Evolutionary conservation across 2,888 invertebrate genomes (phyloP).

Genomic region (Unio delphinus): DNA sequence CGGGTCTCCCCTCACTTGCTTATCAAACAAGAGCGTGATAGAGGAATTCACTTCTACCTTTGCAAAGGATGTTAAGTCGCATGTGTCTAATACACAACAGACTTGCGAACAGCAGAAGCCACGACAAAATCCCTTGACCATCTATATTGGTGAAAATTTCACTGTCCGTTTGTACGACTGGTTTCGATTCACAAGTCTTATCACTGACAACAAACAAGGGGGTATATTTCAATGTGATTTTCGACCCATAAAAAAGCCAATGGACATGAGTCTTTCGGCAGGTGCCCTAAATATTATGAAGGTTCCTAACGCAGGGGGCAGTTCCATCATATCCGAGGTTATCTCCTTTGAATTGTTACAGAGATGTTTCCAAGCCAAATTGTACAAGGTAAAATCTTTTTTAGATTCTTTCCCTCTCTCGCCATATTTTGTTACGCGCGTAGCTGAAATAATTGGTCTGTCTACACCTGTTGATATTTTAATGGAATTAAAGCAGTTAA

Average conservation of each 20-base stretch:
- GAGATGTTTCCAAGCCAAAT: slow-evolving; percentile 49
- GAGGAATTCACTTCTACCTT: slow-evolving; percentile 11
- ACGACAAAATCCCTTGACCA: slow-evolving; percentile 28
- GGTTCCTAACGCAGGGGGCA: slow-evolving; percentile 69
- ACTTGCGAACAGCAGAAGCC: slow-evolving; percentile 16
- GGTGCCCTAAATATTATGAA: slow-evolving; percentile 50
- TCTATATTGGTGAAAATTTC: slow-evolving; percentile 60
- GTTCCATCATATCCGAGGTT: slow-evolving; percentile 65
- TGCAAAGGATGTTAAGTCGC: slow-evolving; percentile 1
- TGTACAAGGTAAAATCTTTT: slow-evolving; percentile 48
- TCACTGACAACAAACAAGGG: slow-evolving; percentile 39
- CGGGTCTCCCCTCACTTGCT: slow-evolving; percentile 32
- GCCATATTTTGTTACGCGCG: slow-evolving; percentile 4
- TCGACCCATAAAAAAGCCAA: slow-evolving; percentile 34
- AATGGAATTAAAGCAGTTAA: no score
- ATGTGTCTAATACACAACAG: slow-evolving; percentile 4
- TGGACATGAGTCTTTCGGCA: slow-evolving; percentile 54
- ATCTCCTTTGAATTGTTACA: slow-evolving; percentile 63
- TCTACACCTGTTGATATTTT: no score
- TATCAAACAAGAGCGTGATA: slow-evolving; percentile 42
- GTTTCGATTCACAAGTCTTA: slow-evolving; percentile 46
- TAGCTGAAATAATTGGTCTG: no score
- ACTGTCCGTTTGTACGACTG: slow-evolving; percentile 46
- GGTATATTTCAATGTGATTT: slow-evolving; percentile 58
- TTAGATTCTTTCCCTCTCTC: slow-evolving; percentile 6